Conservation (phyloP, 2,888 invertebrate genomes). For the Lypha dubia region DNA sequence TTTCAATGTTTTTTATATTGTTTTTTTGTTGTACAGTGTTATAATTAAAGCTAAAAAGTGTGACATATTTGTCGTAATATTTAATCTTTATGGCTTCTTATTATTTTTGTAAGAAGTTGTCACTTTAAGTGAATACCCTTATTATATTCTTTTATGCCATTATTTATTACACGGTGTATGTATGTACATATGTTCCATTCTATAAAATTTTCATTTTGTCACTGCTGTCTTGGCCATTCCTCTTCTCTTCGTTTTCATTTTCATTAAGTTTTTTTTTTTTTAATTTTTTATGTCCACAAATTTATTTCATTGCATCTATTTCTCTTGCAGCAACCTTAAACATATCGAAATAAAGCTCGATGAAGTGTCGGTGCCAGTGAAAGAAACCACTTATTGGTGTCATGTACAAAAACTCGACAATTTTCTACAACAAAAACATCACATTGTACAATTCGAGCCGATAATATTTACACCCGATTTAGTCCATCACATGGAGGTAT, state of each 20-base stretch:
- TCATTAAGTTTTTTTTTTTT: conserved; percentile 12
- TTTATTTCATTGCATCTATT: conserved; percentile 2
- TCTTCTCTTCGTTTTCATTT: conserved; percentile 6
- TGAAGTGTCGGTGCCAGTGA: conserved; percentile 89
- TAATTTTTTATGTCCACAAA: conserved; percentile 21
- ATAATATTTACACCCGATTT: conserved; percentile 93
- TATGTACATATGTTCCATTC: too few relatives aligned
- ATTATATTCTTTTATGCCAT: background rate
- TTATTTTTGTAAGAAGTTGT: too few relatives aligned
- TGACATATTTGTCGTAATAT: too few relatives aligned
- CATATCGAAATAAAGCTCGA: conserved; percentile 86
- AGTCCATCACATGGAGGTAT: conserved; percentile 99
- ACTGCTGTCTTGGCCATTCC: background rate
- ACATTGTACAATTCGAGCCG: conserved; percentile 94
- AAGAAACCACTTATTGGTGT: conserved; percentile 99
- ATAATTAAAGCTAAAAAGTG: too few relatives aligned
- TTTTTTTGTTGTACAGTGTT: too few relatives aligned
- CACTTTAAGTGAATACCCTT: too few relatives aligned
- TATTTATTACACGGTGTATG: background rate
- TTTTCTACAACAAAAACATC: conserved; percentile 88
- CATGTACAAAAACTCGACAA: conserved; percentile 91
- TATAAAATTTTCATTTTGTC: background rate
- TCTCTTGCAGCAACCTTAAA: conserved; percentile 83
- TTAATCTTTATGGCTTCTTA: too few relatives aligned
- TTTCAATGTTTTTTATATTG: too few relatives aligned